Evolutionary conservation across 2,888 invertebrate genomes (phyloP), one percentile per base, ranked within the genome.

Genomic region (Mongoloraphidia duomilia): DNA sequence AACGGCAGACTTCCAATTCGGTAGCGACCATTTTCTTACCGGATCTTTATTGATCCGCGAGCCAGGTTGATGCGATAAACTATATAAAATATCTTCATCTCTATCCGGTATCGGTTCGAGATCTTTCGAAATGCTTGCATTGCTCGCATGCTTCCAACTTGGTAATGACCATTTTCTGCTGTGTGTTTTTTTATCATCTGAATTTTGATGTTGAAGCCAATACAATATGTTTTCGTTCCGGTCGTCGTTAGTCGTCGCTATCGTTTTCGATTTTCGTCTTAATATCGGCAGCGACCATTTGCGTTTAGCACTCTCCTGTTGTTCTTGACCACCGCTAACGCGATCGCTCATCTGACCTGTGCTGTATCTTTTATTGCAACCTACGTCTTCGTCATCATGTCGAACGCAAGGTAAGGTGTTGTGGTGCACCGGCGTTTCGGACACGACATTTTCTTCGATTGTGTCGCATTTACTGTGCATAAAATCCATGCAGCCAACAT

Each of bases 281-380:
- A 53, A 65, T 66, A 35, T 67, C 61, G 42, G 67, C 67, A 53
- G 59, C 63, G 36, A 69, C 59, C 35, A 68, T 66, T 9, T 66
- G 64, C 59, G 49, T 65, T 67, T 17, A 66, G 58, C 33, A 64
- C 60, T 50, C 63, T 64, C 49, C 63, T 61, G 51, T 66, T 67
- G 51, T 68, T 68, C 52, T 66, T 66, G 56, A 26, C 26, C 26
- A 6, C 26, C 26, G 26, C 6, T 26, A 26, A 26, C 26, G 26
- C 26, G 26, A 26, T 26, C 26, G 26, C 26, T 26, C 26, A 26
- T 26, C 26, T 26, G 26, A 37, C 48, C 34, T 37, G 34, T 43
- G 12, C 47, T 47, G 37, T 34, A 41, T 34, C 36, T 47, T 17
- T 47, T 47, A 8, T 38, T 33, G 2, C 37, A 38, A 11, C 37